Percentiles rank a stretch among this genome's conserved stretches.
phyloP scores from a whole-genome alignment of 2,888 invertebrate species.

The Cryptosula pallasiana region DNA sequence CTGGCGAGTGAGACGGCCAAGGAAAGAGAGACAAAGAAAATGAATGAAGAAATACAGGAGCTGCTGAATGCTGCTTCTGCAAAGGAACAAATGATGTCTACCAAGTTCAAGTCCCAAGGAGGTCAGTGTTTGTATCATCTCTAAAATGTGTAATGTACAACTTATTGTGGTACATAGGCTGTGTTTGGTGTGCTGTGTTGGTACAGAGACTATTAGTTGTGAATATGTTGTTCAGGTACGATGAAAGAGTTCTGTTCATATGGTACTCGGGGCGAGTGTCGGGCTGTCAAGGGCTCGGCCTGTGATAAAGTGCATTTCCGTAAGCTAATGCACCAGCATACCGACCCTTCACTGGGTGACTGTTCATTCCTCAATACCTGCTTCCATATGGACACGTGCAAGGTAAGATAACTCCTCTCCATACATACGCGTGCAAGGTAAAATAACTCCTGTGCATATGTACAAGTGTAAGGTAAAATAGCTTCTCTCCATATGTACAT shows the following conservation, averaged over 20 bases:
- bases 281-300: constrained; percentile 55
- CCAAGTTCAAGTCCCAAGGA: constrained; percentile 91
- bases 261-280: constrained; percentile 85
- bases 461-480: no score
- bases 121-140: constrained; percentile 59
- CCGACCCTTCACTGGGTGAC: constrained; percentile 81
- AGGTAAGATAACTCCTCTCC: constrained; percentile 57
- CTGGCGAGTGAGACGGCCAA: constrained; percentile 87
- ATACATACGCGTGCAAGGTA: no score
- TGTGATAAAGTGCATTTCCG: constrained; percentile 92
- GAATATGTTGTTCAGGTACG: constrained; percentile 26
- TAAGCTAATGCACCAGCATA: constrained; percentile 91
- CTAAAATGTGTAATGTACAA: no score
- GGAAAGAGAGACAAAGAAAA: constrained; percentile 89
- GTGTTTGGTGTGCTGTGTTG: no score
- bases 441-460: no score
- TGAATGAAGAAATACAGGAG: constrained; percentile 85
- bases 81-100: constrained; percentile 85
- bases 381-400: constrained; percentile 98
- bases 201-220: no score
- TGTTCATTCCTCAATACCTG: constrained; percentile 97
- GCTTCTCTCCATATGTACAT: no score
- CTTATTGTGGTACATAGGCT: no score
- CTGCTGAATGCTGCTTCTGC: constrained; percentile 90
- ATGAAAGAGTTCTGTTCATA: constrained; percentile 87